These are phyloP conservation scores for Thecocarcelia acutangulata DNA, from an alignment of 2,888 invertebrate genomes.

Conservation along the genomic window DNA sequence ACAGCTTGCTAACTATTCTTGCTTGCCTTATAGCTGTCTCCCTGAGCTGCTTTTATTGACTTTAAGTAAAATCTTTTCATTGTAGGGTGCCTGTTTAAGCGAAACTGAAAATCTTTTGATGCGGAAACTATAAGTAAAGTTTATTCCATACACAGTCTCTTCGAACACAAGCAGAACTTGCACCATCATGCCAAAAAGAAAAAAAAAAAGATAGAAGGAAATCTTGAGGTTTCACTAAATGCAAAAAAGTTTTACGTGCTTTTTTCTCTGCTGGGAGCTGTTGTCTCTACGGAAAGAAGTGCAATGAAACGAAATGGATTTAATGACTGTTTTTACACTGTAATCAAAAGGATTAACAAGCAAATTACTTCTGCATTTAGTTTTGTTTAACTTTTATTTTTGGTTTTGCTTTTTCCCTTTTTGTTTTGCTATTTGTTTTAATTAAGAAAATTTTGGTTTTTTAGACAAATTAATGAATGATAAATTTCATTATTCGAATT, in stretches of 20 bases:
- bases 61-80: background rate
- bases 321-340: conserved; percentile 63
- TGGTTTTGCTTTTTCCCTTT: background rate
- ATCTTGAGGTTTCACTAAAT: conserved; percentile 58
- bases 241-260: conserved; percentile 37
- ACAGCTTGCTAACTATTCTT: too few relatives aligned
- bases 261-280: conserved; percentile 25
- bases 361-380: conserved; percentile 59
- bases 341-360: conserved; percentile 66
- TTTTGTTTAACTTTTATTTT: conserved; percentile 19
- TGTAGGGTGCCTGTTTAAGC: conserved; percentile 35
- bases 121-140: conserved; percentile 69
- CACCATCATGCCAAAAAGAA: background rate
- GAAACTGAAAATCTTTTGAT: conserved; percentile 52
- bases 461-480: conserved; percentile 63
- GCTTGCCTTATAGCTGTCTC: too few relatives aligned
- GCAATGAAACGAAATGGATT: conserved; percentile 44
- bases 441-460: conserved; percentile 67
- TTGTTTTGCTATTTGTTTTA: conserved; percentile 42
- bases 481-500: conserved; percentile 64
- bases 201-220: conserved; percentile 10
- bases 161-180: conserved; percentile 15
- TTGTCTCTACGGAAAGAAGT: conserved; percentile 24
- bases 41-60: background rate
- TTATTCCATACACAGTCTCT: conserved; percentile 39